Conservation (phyloP, 2,797 vertebrate genomes). For the Aphelocoma californica region DNA sequence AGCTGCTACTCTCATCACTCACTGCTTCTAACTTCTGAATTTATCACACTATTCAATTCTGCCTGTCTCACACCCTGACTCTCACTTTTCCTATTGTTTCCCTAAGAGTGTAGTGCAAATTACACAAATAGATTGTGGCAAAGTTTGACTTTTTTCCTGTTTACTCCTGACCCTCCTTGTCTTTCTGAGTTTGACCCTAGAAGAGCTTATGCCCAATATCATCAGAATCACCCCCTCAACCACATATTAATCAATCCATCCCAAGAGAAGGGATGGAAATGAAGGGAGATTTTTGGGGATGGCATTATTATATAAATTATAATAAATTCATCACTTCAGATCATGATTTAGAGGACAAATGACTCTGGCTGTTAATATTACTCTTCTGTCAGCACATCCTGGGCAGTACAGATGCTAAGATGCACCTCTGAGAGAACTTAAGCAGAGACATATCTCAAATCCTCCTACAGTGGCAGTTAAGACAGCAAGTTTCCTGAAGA, state of each 20-base stretch:
- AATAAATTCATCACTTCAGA: neutral
- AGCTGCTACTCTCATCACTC: neutral
- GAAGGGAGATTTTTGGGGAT: neutral
- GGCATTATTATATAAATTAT: neutral
- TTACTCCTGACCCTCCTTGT: neutral
- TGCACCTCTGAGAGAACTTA: neutral
- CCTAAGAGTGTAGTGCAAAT: neutral
- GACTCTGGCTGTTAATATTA: neutral
- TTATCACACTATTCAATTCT: neutral
- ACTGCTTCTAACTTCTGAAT: neutral
- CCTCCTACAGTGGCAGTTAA: neutral
- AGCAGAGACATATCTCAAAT: neutral
- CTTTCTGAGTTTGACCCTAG: neutral
- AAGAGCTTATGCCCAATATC: neutral
- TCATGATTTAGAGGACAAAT: neutral
- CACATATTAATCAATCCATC: neutral
- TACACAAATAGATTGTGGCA: neutral
- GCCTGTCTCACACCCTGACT: neutral
- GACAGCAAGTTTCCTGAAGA: neutral
- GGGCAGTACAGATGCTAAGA: neutral
- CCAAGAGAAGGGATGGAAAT: neutral
- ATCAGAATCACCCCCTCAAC: neutral
- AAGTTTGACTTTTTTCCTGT: neutral
- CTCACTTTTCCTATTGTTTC: neutral
- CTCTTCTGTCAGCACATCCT: neutral